These are phyloP conservation scores for Adelphocoris suturalis DNA, from an alignment of 2,888 invertebrate genomes.

Conservation along the genomic window DNA sequence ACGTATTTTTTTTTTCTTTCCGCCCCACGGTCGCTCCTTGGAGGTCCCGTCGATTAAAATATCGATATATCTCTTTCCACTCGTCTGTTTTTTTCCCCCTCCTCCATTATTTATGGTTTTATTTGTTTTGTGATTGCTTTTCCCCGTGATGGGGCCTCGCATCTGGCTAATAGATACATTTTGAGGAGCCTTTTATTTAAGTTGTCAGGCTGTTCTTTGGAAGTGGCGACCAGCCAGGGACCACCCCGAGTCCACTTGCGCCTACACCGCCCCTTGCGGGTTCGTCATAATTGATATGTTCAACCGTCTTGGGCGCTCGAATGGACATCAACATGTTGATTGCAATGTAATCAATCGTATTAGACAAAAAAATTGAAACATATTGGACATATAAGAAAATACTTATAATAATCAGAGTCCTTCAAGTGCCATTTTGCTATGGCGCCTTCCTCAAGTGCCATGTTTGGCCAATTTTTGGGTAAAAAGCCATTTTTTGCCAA, in stretches of 20 bases:
- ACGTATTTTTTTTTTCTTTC: not conserved
- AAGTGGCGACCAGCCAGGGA: not conserved
- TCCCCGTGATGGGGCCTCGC: not conserved
- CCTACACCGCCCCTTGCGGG: too few relatives aligned
- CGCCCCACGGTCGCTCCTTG: not conserved
- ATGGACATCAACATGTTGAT: too few relatives aligned
- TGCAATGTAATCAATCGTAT: too few relatives aligned
- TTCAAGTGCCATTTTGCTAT: too few relatives aligned
- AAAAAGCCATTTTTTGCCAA: too few relatives aligned
- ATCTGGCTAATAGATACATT: conserved; percentile 27
- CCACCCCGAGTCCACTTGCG: not conserved
- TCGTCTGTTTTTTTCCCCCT: not conserved
- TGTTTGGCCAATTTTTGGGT: too few relatives aligned
- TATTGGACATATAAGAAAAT: too few relatives aligned
- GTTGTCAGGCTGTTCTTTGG: conserved; percentile 10
- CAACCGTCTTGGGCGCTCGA: not conserved
- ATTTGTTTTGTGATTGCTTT: not conserved
- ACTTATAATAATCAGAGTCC: too few relatives aligned
- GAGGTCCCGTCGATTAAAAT: conserved; percentile 35
- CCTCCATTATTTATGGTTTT: not conserved
- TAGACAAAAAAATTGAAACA: too few relatives aligned
- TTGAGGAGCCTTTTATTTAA: not conserved
- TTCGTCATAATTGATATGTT: not conserved
- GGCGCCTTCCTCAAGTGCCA: too few relatives aligned
- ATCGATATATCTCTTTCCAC: conserved; percentile 32